Base-by-base conservation (phyloP, 2,888 invertebrate species). In the Tyria jacobaeae region DNA sequence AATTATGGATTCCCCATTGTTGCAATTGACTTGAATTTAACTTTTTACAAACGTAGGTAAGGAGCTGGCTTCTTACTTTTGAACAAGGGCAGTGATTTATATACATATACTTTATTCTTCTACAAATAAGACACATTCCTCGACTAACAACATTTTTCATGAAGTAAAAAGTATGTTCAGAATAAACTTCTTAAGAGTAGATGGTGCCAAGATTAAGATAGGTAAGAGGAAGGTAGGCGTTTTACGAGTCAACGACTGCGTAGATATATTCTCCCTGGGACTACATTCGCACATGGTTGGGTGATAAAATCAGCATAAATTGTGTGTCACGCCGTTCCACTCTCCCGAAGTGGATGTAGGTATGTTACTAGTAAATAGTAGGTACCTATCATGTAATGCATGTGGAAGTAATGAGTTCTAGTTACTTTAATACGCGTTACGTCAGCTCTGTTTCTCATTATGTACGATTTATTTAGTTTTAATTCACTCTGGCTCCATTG, bases 241-340 rank as follows among this genome's bases (percentile, higher is more conserved):
- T 81, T 80, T 79, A 82, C 76, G 78, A 81, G 70, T 76, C 73
- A 61, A 57, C 66, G 76, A 75, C 71, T 81, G 79, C 79, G 80
- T 80, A 77, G 71, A 75, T 75, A 76, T 76, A 73, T 80, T 62
- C 80, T 75, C 79, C 35, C 55, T 65, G 78, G 76, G 82, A 75
- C 75, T 79, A 71, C 70, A 77, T 79, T 80, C 76, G 68, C 82
- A 81, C 80, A 83, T 80, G 81, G 76, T 78, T 68, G 74, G 69
- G 83, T 85, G 82, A 87, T 87, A 87, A 87, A 85, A 87, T 87
- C 86, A 86, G 78, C 87, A 87, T 87, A 87, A 84, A 84, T 86
- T 86, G 74, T 73, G 79, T 72, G 78, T 74, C 71, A 68, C 74
- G 15, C 41, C 41, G 53, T 41, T 71, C 70, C 39, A 72, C 71